Conservation (phyloP, 2,113 vertebrate species). For the Camarhynchus parvulus region DNA sequence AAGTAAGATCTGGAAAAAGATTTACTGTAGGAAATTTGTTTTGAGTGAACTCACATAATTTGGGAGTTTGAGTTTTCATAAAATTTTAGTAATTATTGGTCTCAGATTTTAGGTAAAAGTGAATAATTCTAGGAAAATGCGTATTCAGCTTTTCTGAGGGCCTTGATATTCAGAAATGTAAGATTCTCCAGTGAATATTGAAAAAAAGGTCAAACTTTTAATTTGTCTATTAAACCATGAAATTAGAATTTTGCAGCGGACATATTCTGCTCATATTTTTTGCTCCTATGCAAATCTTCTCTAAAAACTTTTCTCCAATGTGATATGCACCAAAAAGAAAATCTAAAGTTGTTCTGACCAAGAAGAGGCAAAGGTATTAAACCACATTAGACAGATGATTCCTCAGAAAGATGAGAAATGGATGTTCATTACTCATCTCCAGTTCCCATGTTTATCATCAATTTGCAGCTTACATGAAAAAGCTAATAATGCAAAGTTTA, state of each 20-base stretch:
- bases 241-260: not conserved
- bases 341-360: not conserved
- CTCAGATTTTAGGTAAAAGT: not conserved
- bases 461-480: not conserved
- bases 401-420: not conserved
- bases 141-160: not conserved
- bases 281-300: not conserved
- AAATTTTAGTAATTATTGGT: not conserved
- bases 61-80: not conserved
- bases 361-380: not conserved
- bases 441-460: not conserved
- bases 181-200: not conserved
- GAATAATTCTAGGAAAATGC: not conserved
- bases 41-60: not conserved
- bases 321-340: not conserved
- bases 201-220: not conserved
- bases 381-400: not conserved
- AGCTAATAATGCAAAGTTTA: not conserved
- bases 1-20: not conserved
- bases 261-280: not conserved
- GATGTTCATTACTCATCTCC: not conserved
- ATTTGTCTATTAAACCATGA: not conserved
- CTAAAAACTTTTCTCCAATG: not conserved
- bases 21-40: conserved; percentile 5
- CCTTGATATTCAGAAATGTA: not conserved